Evolutionary conservation across 2,888 invertebrate genomes (phyloP).

Genomic region (Xylophagus ater): DNA sequence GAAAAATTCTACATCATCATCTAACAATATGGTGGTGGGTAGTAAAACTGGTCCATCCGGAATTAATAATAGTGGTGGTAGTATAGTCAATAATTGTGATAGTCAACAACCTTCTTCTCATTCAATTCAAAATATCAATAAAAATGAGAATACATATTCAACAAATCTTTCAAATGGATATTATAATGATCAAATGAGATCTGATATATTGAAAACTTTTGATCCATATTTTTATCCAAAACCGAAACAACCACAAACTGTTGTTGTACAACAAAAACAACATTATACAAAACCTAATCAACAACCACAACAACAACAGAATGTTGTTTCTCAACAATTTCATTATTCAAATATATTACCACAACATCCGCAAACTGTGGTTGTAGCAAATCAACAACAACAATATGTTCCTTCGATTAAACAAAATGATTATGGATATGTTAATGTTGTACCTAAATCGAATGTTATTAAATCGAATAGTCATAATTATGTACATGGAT

Average conservation of each 20-base stretch:
- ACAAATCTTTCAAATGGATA: conserved; percentile 7
- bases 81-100: too few relatives aligned
- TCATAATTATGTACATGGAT: too few relatives aligned
- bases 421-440: too few relatives aligned
- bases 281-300: conserved; percentile 12
- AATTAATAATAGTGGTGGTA: conserved; percentile 1
- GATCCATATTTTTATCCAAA: conserved; percentile 16
- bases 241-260: conserved; percentile 16
- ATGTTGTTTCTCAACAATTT: conserved; percentile 20
- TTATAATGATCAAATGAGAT: conserved; percentile 11
- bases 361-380: conserved; percentile 25
- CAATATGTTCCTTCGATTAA: too few relatives aligned
- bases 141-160: too few relatives aligned
- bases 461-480: too few relatives aligned
- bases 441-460: too few relatives aligned
- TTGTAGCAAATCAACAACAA: conserved; percentile 29
- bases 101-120: too few relatives aligned
- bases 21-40: too few relatives aligned
- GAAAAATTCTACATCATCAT: conserved; percentile 5
- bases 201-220: conserved; percentile 15
- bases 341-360: conserved; percentile 4
- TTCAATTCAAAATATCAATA: too few relatives aligned
- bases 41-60: conserved; percentile 1
- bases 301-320: conserved; percentile 19
- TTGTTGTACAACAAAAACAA: neutral